Evolutionary conservation across 2,113 vertebrate species (phyloP), one percentile per base, ranked within the genome.

Genomic region (Hippocampus mohnikei): DNA sequence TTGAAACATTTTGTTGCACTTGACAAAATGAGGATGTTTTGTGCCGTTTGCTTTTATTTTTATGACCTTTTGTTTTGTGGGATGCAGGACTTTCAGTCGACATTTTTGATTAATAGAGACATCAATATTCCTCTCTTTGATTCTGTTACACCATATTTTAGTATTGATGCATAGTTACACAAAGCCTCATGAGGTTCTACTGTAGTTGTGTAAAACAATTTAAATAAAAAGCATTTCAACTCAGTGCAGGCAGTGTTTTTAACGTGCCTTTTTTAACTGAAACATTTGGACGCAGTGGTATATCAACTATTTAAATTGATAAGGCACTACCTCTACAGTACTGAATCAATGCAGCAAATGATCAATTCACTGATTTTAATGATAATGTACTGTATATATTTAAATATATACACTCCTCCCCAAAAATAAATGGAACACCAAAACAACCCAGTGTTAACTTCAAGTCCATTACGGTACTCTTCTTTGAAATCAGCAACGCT

Each of bases 41-140:
- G 52, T n/a, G 18, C 1, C 60, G 3, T 83, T 77, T 55, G 46
- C 2, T 69, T 20, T 75, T 61, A 44, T 68, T 70, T 50, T 56
- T 55, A 23, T 40, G 40, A 37, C 9, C 27, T 20, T 18, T 3
- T 71, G 16, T 76, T 71, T 63, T 79, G 40, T 79, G 50, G 78
- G 48, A 52, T 42, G 53, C 21, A 64, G 37, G 50, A 16, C 10
- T 62, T 6, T 78, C 52, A 69, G 53, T 53, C 75, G 72, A 71
- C 0, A 23, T 55, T 75, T 70, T 78, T 23, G 9, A 7, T 50
- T 37, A 25, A 21, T 70, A 8, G 65, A 76, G 2, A 21, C 69
- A 50, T 56, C 10, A 13, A 53, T 78, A 68, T 84, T 79, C 67
- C 77, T 76, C 66, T 33, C 55, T 62, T 5, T 70, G 25, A 27